Base-by-base conservation (phyloP, 2,888 invertebrate species). In the Lumbricus terrestris region DNA sequence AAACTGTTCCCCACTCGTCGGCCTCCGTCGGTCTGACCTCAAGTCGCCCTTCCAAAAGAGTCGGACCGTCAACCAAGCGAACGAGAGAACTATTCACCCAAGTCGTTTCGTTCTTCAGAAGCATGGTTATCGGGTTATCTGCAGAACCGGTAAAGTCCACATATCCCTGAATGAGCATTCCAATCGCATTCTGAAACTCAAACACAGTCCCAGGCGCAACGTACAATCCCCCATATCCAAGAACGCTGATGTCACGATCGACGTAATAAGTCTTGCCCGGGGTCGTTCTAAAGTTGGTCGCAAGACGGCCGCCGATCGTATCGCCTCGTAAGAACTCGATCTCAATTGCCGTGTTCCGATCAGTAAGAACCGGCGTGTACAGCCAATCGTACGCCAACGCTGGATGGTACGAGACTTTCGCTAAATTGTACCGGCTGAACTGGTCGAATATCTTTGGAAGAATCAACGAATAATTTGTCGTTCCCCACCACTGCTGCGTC, bases 1-100 rank as follows among this genome's bases (percentile, higher is more conserved):
- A 99, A 0, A 99, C 98, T 0, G 99, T 98, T 82, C 99, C 99
- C 99, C 99, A 99, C 94, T 97, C 96, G 0, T 97, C 97, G 94
- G 97, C 96, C 0, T 97, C 97, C 91, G 97, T 96, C 20, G 98
- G 95, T 93, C 97, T 96, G 0, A 99, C 96, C 95, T 97, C 95
- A 40, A 95, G 93, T 33, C 98, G 96, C 0, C 99, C 99, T 95
- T 98, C 98, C 91, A 96, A 96, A 90, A 96, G 96, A 4, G 82
- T 97, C 97, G 92, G 96, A 0, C 98, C 98, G 35, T 98, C 98
- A 2, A 88, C 15, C 88, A 90, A 88, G n/a, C 90, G 47, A 54
- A 90, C 35, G 5, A 33, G 16, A 47, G 85, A 40, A 47, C 96
- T 95, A 0, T 92, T 92, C 0, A 88, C 47, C 83, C 83, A 89